Percentiles rank a stretch among this genome's conserved stretches.
Conservation (phyloP, 2,797 vertebrate species). For the Paedocypris micromegethes region DNA sequence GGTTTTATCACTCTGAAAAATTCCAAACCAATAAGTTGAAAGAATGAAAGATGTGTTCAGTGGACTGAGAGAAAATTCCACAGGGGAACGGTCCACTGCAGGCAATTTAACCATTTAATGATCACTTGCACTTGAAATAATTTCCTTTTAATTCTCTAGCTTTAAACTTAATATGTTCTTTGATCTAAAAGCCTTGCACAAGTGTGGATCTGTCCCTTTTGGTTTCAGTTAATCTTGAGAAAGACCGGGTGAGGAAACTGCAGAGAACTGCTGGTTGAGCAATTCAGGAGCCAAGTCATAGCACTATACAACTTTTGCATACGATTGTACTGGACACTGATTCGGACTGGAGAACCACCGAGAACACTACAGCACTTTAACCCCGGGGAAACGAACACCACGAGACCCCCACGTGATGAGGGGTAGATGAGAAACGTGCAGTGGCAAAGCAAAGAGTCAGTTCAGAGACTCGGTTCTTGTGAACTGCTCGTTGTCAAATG, state of each 20-base stretch:
- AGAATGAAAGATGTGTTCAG: constrained; percentile 6
- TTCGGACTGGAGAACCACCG: too few relatives aligned
- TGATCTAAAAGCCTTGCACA: background rate
- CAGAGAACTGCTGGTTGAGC: constrained; percentile 1
- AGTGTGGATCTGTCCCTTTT: background rate
- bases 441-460: background rate
- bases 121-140: too few relatives aligned
- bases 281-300: constrained; percentile 3
- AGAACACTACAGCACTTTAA: constrained; percentile 36
- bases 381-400: constrained; percentile 4
- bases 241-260: constrained; percentile 18
- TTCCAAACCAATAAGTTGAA: constrained; percentile 4
- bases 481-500: background rate
- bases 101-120: background rate
- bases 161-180: too few relatives aligned
- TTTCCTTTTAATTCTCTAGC: too few relatives aligned
- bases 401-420: constrained; percentile 45
- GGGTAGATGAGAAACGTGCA: background rate
- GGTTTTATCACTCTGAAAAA: constrained; percentile 11
- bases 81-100: too few relatives aligned
- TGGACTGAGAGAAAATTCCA: background rate
- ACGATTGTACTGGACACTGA: too few relatives aligned
- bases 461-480: background rate
- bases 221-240: constrained; percentile 5
- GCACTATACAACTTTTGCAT: background rate